A percentile compares a stretch with the other conserved stretches of the same genome.
Evolutionary conservation across 2,888 invertebrate genomes (phyloP).

Genomic region (Ophion ventricosus): DNA sequence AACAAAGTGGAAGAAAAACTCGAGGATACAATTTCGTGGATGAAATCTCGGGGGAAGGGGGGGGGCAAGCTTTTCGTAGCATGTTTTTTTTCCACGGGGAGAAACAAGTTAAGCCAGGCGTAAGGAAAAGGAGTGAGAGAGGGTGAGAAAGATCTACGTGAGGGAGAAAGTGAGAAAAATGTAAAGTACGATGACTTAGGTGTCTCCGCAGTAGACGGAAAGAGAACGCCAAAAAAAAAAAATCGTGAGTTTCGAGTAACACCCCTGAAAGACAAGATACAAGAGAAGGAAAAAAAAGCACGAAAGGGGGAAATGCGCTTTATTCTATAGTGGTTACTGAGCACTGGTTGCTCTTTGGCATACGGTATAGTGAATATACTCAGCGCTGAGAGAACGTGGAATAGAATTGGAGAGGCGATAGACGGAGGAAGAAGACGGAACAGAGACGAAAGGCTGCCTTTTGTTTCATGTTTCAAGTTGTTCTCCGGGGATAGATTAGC

Average conservation of each 20-base stretch:
- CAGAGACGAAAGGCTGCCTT: constrained; percentile 69
- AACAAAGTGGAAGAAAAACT: constrained; percentile 8
- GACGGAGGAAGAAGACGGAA: constrained; percentile 15
- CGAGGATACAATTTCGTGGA: constrained; percentile 58
- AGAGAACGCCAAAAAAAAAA: constrained; percentile 37
- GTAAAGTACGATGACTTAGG: constrained; percentile 62
- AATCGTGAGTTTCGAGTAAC: constrained; percentile 43
- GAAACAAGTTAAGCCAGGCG: constrained; percentile 34
- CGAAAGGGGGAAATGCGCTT: constrained; percentile 55
- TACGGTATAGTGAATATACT: constrained; percentile 50
- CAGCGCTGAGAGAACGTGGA: constrained; percentile 47
- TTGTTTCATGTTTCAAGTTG: constrained; percentile 79
- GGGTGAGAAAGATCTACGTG: constrained; percentile 4
- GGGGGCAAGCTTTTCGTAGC: constrained; percentile 44
- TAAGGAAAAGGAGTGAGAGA: constrained; percentile 20
- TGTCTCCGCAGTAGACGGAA: constrained; percentile 62
- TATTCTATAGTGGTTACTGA: constrained; percentile 66
- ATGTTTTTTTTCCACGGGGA: constrained; percentile 17
- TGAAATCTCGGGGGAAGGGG: constrained; percentile 59
- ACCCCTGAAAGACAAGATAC: constrained; percentile 15
- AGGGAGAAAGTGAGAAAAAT: constrained; percentile 60
- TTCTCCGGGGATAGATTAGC: constrained; percentile 80
- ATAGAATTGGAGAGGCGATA: constrained; percentile 6
- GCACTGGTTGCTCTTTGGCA: constrained; percentile 59
- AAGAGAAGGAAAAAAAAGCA: constrained; percentile 37